phyloP scores from a whole-genome alignment of 2,797 vertebrate species.

The Coregonus sp. region DNA sequence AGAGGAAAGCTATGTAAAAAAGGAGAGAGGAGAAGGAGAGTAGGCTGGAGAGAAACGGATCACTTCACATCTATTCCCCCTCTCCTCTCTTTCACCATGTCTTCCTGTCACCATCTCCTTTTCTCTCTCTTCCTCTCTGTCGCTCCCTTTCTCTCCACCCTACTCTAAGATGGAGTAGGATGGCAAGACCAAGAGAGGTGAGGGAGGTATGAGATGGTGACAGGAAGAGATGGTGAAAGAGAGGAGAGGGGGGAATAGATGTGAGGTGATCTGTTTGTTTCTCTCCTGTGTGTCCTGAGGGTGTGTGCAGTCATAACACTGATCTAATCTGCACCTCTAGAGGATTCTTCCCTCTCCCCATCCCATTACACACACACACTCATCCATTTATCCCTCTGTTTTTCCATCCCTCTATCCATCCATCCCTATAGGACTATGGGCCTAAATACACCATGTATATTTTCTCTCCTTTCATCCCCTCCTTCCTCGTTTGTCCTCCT shows the following conservation, averaged over 20 bases:
- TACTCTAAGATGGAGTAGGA: no score
- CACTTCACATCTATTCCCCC: no score
- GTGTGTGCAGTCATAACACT: constrained; percentile 68
- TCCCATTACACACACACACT: constrained; percentile 45
- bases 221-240: constrained; percentile 6
- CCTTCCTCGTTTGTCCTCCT: background rate
- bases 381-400: no score
- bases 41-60: background rate
- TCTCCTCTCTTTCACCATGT: no score
- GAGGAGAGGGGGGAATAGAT: constrained; percentile 52
- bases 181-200: background rate
- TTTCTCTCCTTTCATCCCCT: background rate
- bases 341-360: background rate
- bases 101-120: no score
- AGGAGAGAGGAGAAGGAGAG: constrained; percentile 34
- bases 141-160: no score
- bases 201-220: constrained; percentile 32
- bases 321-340: constrained; percentile 68
- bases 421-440: constrained; percentile 5
- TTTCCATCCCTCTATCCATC: constrained; percentile 51
- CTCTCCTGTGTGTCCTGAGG: constrained; percentile 67
- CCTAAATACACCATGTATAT: background rate
- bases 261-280: constrained; percentile 69
- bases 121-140: no score
- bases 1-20: constrained; percentile 3